These are phyloP conservation scores for Danaus plexippus DNA, from an alignment of 1,140 invertebrate species.

Conservation along the genomic window DNA sequence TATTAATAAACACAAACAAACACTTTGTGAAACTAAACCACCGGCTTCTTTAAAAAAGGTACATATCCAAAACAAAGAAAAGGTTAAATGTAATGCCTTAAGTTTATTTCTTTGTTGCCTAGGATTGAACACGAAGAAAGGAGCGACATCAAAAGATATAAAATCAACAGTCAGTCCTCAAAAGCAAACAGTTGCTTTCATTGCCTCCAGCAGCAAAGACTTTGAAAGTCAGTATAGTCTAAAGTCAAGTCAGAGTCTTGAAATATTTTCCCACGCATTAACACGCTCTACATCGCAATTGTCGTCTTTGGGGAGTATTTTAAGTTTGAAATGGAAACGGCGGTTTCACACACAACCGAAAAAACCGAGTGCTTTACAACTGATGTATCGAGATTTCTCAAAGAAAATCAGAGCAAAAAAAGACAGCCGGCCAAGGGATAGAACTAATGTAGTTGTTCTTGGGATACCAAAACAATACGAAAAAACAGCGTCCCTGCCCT, in stretches of 20 bases:
- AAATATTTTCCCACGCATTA: slow-evolving; percentile 31
- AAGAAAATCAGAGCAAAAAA: slow-evolving; percentile 26
- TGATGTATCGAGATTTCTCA: slow-evolving; percentile 23
- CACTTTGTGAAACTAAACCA: no score
- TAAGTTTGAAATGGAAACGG: slow-evolving; percentile 20
- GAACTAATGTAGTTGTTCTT: slow-evolving; percentile 26
- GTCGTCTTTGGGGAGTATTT: slow-evolving; percentile 22
- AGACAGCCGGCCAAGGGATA: slow-evolving; percentile 11
- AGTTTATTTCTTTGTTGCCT: slow-evolving; percentile 9
- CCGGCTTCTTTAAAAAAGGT: background rate
- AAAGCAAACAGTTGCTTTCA: no score
- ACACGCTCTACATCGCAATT: slow-evolving; percentile 26
- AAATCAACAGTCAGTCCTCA: slow-evolving; percentile 1
- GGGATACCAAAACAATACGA: slow-evolving; percentile 23
- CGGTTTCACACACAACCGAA: slow-evolving; percentile 15
- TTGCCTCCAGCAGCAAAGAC: slow-evolving; percentile 10
- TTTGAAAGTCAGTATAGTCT: slow-evolving; percentile 25
- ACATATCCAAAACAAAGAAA: slow-evolving; percentile 4
- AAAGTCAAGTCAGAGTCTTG: slow-evolving; percentile 30
- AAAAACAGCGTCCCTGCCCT: slow-evolving; percentile 3
- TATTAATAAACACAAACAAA: no score
- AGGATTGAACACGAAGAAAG: slow-evolving; percentile 1
- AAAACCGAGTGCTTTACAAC: slow-evolving; percentile 14
- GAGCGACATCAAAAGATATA: background rate
- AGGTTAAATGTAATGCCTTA: slow-evolving; percentile 1